Base-by-base conservation (phyloP, 1,140 invertebrate species). In the Gerris buenoi region DNA sequence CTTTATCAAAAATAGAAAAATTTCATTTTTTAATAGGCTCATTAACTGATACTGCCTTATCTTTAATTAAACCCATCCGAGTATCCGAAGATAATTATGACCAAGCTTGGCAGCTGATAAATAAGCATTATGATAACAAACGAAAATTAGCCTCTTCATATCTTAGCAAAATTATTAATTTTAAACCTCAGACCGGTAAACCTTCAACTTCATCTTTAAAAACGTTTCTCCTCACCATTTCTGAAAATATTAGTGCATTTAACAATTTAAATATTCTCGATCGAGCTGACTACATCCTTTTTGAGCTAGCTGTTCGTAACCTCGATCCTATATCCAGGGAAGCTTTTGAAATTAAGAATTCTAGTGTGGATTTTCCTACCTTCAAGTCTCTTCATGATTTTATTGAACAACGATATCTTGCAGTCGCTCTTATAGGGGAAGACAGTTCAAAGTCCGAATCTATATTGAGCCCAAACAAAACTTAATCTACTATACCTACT, bases 91-190 rank as follows among this genome's bases (percentile, higher is more conserved):
- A 25, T 2, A 63, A 63, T n/a, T 63, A 25, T 27, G 26, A 63
- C 5, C 61, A 63, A 27, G 61, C 61, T 14, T 63, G 26, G 61
- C 25, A 27, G n/a, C 61, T 63, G 2, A 13, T 63, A 25, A 25
- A 13, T 13, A 25, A 63, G 5, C 61, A 63, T 25, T 63, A 63
- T 63, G 26, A 63, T 27, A 27, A 27, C n/a, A 63, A 63, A 27
- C 25, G 61, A 27, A 63, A 63, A n/a, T 10, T 63, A 14, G 23
- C 26, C 14, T 25, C 61, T 2, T 46, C 18, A 10, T 63, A 63
- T n/a, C 13, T 63, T 13, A 63, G 27, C 2, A 5, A 27, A 27
- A 25, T 63, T 5, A 18, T 63, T 2, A 25, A 27, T 27, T 63
- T 63, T 27, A 63, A 63, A 3, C 23, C 3, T 2, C 10, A 23